Base-by-base conservation (phyloP, 2,113 vertebrate genomes). In the Apteryx mantelli region DNA sequence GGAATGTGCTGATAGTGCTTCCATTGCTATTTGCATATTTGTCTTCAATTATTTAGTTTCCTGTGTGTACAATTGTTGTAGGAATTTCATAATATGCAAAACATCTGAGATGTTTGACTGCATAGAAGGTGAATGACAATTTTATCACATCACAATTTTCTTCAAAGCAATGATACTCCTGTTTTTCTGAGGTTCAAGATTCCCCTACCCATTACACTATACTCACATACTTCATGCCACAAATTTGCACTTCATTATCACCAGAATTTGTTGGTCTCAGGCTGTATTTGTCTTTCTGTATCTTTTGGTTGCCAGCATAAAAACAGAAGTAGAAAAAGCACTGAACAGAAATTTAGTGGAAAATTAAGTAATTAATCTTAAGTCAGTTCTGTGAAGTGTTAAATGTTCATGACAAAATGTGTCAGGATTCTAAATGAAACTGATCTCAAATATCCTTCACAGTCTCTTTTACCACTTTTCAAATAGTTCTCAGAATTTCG, bases 1-100 rank as follows among this genome's bases (percentile, higher is more conserved):
- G 91, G 76, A 95, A 83, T 42, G n/a, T 71, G 26, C 60, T 86
- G 93, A 95, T 81, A 93, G 75, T n/a, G 19, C 8, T 96, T 93
- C 38, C 61, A 78, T n/a, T 60, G 71, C 21, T 89, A 88, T 94
- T 89, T 92, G 63, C 60, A 20, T 83, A 66, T 92, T 94, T 90
- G 11, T 73, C 21, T 85, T 87, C 58, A 89, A 19, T 76, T 58
- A 73, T 68, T 82, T 58, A 6, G 2, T 69, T 95, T 85, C 68
- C 63, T 63, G 1, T 44, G 48, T 44, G n/a, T 52, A 86, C 21
- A 61, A 28, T 79, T 76, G 25, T 50, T 82, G 48, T 48, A 77
- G 44, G 58, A 89, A 55, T 68, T 17, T 89, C 50, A 46, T 53
- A 50, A 77, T 25, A 55, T 30, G 77, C 25, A 75, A 89, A 88